These are phyloP conservation scores for Spea bombifrons DNA, from an alignment of 2,113 vertebrate genomes.

Conservation along the genomic window DNA sequence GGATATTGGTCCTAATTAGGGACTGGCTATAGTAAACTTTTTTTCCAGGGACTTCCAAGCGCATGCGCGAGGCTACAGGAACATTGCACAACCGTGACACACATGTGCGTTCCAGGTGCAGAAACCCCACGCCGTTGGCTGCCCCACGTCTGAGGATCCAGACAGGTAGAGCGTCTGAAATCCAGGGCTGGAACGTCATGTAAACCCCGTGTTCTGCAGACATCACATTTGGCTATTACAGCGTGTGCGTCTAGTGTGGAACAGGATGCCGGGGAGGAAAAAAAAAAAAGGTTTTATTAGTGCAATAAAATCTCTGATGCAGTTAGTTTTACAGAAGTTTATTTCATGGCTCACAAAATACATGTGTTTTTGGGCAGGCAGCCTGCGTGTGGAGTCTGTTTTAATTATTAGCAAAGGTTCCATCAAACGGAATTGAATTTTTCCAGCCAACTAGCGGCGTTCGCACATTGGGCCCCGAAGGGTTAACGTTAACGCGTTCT, in stretches of 20 bases:
- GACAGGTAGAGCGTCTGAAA: not conserved
- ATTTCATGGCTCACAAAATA: slow-evolving; percentile 20
- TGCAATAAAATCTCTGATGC: slow-evolving; percentile 51
- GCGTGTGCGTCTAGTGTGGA: slow-evolving; percentile 34
- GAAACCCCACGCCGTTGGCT: too few relatives aligned
- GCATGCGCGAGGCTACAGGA: too few relatives aligned
- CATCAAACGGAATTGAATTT: not conserved
- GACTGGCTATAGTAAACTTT: too few relatives aligned
- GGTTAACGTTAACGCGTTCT: not conserved
- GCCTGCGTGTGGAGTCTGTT: slow-evolving; percentile 28
- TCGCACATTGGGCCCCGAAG: not conserved
- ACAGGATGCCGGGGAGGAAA: slow-evolving; percentile 19
- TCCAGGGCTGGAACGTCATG: too few relatives aligned
- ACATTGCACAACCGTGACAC: too few relatives aligned
- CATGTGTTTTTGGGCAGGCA: slow-evolving; percentile 10
- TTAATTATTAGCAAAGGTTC: slow-evolving; percentile 32
- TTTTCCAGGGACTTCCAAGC: too few relatives aligned
- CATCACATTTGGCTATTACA: slow-evolving; percentile 20
- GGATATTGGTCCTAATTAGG: too few relatives aligned
- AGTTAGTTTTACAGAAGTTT: slow-evolving; percentile 37
- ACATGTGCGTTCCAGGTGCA: too few relatives aligned
- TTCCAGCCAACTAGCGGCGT: not conserved
- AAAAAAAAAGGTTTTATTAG: slow-evolving; percentile 54
- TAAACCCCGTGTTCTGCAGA: not conserved
- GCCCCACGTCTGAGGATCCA: not conserved